These are phyloP conservation scores for Drosophila borealis DNA, from an alignment of 2,888 invertebrate genomes.

Conservation along the genomic window DNA sequence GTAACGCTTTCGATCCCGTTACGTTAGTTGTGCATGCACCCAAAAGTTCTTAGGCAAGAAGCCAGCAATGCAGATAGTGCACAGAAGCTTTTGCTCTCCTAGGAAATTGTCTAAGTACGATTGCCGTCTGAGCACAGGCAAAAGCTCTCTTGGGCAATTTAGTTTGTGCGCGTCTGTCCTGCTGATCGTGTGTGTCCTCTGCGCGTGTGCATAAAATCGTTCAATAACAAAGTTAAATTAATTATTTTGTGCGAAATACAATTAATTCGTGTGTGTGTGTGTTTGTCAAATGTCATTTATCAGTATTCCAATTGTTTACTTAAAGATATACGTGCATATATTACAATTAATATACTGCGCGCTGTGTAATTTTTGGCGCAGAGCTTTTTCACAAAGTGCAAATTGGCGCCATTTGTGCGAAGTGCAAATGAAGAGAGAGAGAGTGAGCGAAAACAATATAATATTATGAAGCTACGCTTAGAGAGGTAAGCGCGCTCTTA, in stretches of 20 bases:
- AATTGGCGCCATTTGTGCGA: background rate
- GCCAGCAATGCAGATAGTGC: too few species aligned
- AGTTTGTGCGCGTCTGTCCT: background rate
- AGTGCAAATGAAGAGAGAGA: background rate
- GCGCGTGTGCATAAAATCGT: background rate
- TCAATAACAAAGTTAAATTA: background rate
- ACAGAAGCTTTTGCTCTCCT: too few species aligned
- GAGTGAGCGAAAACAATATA: background rate
- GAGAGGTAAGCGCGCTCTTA: background rate
- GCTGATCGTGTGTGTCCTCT: background rate
- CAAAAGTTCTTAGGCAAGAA: background rate
- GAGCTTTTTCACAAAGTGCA: background rate
- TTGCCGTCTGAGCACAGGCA: background rate
- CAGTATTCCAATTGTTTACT: background rate
- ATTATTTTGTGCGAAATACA: background rate
- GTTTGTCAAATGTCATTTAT: background rate
- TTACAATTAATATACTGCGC: background rate
- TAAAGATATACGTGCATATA: too few species aligned
- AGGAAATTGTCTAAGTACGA: background rate
- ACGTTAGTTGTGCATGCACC: background rate
- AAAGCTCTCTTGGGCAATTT: background rate
- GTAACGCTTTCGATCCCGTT: constrained; percentile 1
- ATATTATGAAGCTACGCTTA: background rate
- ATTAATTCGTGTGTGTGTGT: background rate
- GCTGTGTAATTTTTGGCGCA: background rate